These are phyloP conservation scores for Pseudorhiza aurosa DNA, from an alignment of 30 jellyfish, hydroid and myxozoan species.

Conservation along the genomic window DNA sequence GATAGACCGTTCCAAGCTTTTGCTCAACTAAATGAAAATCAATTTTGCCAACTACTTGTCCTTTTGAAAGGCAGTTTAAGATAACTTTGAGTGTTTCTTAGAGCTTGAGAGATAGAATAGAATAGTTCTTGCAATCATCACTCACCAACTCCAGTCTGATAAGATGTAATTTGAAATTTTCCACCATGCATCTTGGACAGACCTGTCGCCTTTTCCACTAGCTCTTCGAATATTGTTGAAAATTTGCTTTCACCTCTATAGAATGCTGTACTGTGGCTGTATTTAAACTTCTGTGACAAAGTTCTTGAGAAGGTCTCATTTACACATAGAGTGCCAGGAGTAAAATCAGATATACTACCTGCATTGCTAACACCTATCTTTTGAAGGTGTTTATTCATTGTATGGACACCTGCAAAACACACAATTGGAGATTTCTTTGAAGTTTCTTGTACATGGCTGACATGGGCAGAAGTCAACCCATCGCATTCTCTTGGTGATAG, in stretches of 20 bases:
- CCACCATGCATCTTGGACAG: slow-evolving; percentile 81
- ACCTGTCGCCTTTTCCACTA: slow-evolving; percentile 64
- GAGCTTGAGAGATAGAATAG: too few relatives aligned
- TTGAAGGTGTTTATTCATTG: slow-evolving; percentile 67
- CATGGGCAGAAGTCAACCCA: slow-evolving; percentile 79
- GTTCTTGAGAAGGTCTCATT: slow-evolving; percentile 66
- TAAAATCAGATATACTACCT: slow-evolving; percentile 48
- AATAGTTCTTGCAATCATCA: not conserved
- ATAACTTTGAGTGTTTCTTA: too few relatives aligned
- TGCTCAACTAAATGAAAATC: too few relatives aligned
- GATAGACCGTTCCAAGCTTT: too few relatives aligned
- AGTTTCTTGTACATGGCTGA: slow-evolving; percentile 42
- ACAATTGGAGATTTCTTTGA: slow-evolving; percentile 63
- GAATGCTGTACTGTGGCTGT: slow-evolving; percentile 88
- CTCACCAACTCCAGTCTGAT: slow-evolving; percentile 74
- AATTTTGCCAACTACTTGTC: too few relatives aligned
- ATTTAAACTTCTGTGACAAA: slow-evolving; percentile 48
- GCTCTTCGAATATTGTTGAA: slow-evolving; percentile 61
- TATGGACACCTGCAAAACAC: slow-evolving; percentile 72
- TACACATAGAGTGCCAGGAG: slow-evolving; percentile 71
- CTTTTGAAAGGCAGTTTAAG: too few relatives aligned
- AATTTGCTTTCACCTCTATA: slow-evolving; percentile 85
- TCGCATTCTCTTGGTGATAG: slow-evolving; percentile 74
- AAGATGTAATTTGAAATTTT: slow-evolving; percentile 88
- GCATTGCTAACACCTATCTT: slow-evolving; percentile 36